phyloP scores from a whole-genome alignment of 1,140 invertebrate species.

The Papilio helenus region DNA sequence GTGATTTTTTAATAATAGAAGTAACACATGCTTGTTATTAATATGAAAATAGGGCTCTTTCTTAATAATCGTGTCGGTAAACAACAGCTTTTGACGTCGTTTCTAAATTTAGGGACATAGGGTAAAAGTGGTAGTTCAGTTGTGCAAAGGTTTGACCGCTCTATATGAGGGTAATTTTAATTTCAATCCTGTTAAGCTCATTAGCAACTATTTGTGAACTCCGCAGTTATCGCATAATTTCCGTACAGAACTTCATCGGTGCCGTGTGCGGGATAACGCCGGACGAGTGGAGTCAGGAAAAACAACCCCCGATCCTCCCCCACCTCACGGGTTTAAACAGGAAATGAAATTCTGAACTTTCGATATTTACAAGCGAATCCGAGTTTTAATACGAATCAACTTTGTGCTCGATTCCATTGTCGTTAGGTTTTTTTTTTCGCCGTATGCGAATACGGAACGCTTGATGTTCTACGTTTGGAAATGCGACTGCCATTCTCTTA shows the following conservation, averaged over 20 bases:
- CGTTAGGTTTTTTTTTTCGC: constrained; percentile 12
- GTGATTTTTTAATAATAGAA: too few species aligned
- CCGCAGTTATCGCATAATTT: constrained; percentile 32
- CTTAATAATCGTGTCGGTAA: neutral
- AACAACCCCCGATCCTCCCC: constrained; percentile 8
- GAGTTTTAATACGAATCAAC: constrained; percentile 55
- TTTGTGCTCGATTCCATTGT: constrained; percentile 38
- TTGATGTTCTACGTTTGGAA: neutral
- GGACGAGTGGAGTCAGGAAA: constrained; percentile 35
- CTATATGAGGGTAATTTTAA: constrained; percentile 5
- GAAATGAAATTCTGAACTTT: constrained; percentile 65
- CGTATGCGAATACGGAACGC: neutral
- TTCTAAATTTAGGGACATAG: neutral
- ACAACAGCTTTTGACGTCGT: neutral
- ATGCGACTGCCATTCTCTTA: neutral
- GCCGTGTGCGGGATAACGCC: constrained; percentile 38
- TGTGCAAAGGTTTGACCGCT: neutral
- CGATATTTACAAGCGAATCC: constrained; percentile 60
- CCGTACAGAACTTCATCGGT: constrained; percentile 41
- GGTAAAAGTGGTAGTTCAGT: neutral
- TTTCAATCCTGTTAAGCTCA: constrained; percentile 30
- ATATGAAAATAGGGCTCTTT: too few species aligned
- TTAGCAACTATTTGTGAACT: constrained; percentile 38
- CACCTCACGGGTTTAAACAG: constrained; percentile 41
- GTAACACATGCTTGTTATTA: too few species aligned